A percentile compares a stretch with the other conserved stretches of the same genome.
Evolutionary conservation across 2,888 invertebrate species (phyloP).

Genomic region (Caenorhabditis afra): DNA sequence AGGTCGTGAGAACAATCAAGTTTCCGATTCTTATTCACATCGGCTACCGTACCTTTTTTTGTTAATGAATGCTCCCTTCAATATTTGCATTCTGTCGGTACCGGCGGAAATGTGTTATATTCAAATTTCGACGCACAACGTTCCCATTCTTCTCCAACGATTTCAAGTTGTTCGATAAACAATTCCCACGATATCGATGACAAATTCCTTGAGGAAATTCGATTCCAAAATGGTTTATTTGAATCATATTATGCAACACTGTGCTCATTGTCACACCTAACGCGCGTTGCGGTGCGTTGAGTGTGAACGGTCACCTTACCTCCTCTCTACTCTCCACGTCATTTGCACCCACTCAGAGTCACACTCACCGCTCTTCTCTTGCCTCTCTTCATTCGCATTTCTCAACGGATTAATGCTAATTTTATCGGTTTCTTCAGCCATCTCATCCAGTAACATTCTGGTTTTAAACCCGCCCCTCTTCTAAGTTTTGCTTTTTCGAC

Average conservation of each 20-base stretch:
- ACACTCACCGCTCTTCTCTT: neutral
- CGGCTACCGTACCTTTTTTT: conserved; percentile 47
- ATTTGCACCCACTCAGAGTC: conserved; percentile 46
- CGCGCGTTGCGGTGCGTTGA: neutral
- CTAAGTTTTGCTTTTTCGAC: conserved; percentile 9
- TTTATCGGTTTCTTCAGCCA: conserved; percentile 14
- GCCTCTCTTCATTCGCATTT: neutral
- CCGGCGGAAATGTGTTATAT: conserved; percentile 7
- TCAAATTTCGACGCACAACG: conserved; percentile 1
- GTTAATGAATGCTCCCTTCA: conserved; percentile 16
- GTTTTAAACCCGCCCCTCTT: neutral
- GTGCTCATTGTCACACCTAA: neutral
- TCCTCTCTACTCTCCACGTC: conserved; percentile 10
- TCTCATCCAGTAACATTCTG: neutral
- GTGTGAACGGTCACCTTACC: neutral
- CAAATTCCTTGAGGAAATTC: conserved; percentile 5
- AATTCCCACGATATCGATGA: conserved; percentile 32
- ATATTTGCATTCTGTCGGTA: neutral
- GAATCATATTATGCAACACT: no score
- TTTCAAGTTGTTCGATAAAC: neutral
- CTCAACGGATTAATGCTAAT: conserved; percentile 51
- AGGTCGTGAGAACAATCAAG: conserved; percentile 38
- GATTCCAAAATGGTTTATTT: neutral
- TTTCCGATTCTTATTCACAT: conserved; percentile 27
- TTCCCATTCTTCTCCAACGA: conserved; percentile 3